These are phyloP conservation scores for Bombus impatiens DNA, from an alignment of 1,140 invertebrate genomes.

Conservation along the genomic window DNA sequence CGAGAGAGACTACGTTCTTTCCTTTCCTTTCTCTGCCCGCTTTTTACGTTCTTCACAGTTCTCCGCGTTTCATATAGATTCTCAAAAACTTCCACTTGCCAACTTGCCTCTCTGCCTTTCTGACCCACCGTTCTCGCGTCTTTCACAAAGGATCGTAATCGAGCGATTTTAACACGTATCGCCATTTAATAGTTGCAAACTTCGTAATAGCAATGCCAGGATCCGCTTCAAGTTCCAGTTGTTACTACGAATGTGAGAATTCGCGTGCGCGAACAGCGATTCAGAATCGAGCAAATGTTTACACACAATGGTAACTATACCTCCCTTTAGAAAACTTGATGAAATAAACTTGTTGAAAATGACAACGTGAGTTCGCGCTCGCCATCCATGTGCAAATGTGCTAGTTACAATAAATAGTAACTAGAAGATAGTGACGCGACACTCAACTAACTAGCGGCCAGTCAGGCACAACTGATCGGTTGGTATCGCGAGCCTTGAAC, in stretches of 20 bases:
- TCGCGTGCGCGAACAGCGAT: not conserved
- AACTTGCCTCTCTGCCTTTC: slow-evolving; percentile 45
- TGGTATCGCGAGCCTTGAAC: too few relatives aligned
- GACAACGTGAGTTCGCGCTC: too few relatives aligned
- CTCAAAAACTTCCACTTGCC: slow-evolving; percentile 68
- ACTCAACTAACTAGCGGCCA: too few relatives aligned
- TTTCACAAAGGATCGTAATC: not conserved
- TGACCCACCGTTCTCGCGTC: not conserved
- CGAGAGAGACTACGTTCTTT: slow-evolving; percentile 11
- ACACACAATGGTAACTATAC: too few relatives aligned
- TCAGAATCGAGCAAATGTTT: too few relatives aligned
- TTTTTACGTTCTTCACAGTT: slow-evolving; percentile 23
- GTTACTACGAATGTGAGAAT: not conserved
- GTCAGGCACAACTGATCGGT: too few relatives aligned
- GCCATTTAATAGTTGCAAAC: not conserved
- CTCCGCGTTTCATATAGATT: slow-evolving; percentile 20
- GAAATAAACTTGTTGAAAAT: too few relatives aligned
- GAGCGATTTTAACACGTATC: not conserved
- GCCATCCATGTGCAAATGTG: too few relatives aligned
- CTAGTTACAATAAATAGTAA: too few relatives aligned
- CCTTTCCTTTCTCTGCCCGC: slow-evolving; percentile 15
- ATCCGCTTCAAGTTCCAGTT: not conserved
- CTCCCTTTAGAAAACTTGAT: too few relatives aligned
- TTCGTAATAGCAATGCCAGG: too few relatives aligned
- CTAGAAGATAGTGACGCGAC: too few relatives aligned